Conservation (phyloP, 2,888 invertebrate species). For the Diachrysia chrysitis region DNA sequence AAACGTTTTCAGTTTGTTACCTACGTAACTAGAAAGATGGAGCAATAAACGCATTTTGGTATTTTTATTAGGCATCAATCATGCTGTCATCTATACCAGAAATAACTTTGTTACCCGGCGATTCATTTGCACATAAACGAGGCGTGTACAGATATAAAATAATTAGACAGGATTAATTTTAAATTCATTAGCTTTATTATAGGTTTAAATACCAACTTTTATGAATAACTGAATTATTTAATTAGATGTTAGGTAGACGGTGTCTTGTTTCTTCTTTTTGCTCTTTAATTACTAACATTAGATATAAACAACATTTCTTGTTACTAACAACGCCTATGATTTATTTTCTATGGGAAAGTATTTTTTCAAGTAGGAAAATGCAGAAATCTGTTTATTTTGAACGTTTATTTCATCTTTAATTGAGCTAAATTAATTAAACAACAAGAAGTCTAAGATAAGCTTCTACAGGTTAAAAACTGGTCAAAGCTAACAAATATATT, state of each 20-base stretch:
- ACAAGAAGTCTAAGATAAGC: not conserved
- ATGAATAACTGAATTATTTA: not conserved
- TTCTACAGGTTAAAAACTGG: not conserved
- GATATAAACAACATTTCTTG: no score
- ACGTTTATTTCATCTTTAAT: not conserved
- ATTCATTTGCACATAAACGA: not conserved
- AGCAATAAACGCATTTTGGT: constrained; percentile 10
- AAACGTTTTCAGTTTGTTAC: not conserved
- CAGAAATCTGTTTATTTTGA: no score
- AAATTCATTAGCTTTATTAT: not conserved
- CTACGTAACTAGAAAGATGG: not conserved
- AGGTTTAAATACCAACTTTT: not conserved
- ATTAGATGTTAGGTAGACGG: no score
- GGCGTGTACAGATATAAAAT: not conserved
- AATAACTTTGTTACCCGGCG: constrained; percentile 1
- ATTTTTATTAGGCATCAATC: constrained; percentile 5
- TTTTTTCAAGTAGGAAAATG: not conserved
- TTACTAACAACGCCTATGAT: no score
- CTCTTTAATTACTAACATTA: no score
- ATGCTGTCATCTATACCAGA: constrained; percentile 3
- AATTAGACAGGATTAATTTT: not conserved
- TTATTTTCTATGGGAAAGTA: not conserved
- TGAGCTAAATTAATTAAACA: not conserved
- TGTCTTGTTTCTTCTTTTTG: no score
- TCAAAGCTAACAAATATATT: not conserved